Conservation (phyloP, 2,113 vertebrate species). For the Laticauda colubrina region DNA sequence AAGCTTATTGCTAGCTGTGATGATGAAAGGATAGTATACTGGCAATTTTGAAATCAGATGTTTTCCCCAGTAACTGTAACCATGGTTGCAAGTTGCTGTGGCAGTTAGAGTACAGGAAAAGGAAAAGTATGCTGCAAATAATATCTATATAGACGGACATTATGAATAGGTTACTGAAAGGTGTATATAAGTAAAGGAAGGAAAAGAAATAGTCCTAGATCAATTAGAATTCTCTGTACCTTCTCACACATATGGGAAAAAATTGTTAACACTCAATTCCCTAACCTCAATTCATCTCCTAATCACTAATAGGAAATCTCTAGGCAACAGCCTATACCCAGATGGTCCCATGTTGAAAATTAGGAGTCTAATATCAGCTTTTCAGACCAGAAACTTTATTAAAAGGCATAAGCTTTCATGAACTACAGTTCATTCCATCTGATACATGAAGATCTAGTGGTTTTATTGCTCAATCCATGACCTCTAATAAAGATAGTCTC, state of each 20-base stretch:
- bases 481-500: not conserved
- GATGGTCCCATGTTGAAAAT: not conserved
- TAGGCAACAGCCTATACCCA: not conserved
- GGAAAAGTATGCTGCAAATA: not conserved
- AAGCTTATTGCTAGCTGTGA: not conserved
- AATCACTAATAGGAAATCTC: not conserved
- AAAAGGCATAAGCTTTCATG: not conserved
- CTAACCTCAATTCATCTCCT: not conserved
- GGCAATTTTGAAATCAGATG: not conserved
- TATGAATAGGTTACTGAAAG: not conserved
- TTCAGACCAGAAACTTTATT: not conserved
- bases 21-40: not conserved
- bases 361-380: not conserved
- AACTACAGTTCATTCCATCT: not conserved
- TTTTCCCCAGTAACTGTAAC: not conserved
- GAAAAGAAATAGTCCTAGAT: not conserved
- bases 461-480: not conserved
- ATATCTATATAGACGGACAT: not conserved
- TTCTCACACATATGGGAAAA: not conserved
- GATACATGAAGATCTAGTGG: not conserved
- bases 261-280: not conserved
- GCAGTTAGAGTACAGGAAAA: not conserved
- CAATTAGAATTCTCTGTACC: not conserved
- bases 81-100: not conserved
- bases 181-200: not conserved